Conservation (phyloP, 2,888 invertebrate species). For the Hololepta plana region DNA sequence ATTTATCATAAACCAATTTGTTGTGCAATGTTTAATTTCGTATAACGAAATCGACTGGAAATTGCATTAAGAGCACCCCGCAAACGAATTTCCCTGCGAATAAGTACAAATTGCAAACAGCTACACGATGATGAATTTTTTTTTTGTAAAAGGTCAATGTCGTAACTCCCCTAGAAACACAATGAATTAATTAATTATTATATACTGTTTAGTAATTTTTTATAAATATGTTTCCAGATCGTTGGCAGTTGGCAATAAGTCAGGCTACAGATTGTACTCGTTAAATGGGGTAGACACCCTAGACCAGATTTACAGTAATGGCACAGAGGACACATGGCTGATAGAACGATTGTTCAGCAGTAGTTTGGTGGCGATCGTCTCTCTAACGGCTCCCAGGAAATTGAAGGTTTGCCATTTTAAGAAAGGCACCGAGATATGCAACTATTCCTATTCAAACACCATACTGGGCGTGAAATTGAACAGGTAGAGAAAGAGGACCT, state of each 20-base stretch:
- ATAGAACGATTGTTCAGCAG: slow-evolving; percentile 95
- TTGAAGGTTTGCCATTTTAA: slow-evolving; percentile 95
- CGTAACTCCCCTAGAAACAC: too few species aligned
- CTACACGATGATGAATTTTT: too few species aligned
- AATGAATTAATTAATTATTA: slow-evolving; percentile 6
- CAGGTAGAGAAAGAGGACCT: too few species aligned
- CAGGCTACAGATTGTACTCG: slow-evolving; percentile 79
- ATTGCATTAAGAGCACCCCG: too few species aligned
- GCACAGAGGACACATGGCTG: slow-evolving; percentile 69
- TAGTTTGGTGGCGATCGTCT: slow-evolving; percentile 89
- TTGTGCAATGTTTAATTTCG: too few species aligned
- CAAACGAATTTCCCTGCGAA: too few species aligned
- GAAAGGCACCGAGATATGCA: slow-evolving; percentile 94
- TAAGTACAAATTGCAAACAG: too few species aligned
- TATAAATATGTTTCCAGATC: slow-evolving; percentile 40
- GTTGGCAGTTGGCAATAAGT: slow-evolving; percentile 79
- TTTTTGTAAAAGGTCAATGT: too few species aligned
- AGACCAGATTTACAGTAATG: slow-evolving; percentile 78
- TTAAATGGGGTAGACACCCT: slow-evolving; percentile 67
- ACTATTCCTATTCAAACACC: slow-evolving; percentile 86
- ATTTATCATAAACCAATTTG: too few species aligned
- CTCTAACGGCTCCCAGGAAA: slow-evolving; percentile 74
- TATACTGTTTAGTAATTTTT: background rate
- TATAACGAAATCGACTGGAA: too few species aligned
- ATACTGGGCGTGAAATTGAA: slow-evolving; percentile 92